Conservation (phyloP, 2,888 invertebrate genomes). For the Leptopilina drosophilae region DNA sequence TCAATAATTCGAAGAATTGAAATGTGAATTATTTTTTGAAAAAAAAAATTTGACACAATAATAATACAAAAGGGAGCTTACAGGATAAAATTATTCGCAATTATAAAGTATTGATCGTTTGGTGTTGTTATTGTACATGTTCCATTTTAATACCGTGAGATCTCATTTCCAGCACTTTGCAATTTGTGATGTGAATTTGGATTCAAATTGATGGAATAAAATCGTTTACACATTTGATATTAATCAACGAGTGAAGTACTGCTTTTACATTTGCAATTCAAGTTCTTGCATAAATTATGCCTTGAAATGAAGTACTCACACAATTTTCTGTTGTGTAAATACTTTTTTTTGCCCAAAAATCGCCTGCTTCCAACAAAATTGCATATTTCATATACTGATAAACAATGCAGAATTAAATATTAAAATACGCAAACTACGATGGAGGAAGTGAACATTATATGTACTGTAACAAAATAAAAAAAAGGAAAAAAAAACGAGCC, state of each 20-base stretch:
- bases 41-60: background rate
- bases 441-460: background rate
- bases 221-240: slow-evolving; percentile 34
- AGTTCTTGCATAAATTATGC: slow-evolving; percentile 25
- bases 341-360: slow-evolving; percentile 26
- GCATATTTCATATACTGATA: slow-evolving; percentile 8
- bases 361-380: background rate
- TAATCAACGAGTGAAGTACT: slow-evolving; percentile 25
- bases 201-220: slow-evolving; percentile 36
- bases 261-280: slow-evolving; percentile 35
- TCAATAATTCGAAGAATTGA: background rate
- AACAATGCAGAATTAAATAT: slow-evolving; percentile 47
- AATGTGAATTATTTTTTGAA: slow-evolving; percentile 1
- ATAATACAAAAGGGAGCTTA: slow-evolving; percentile 3
- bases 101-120: slow-evolving; percentile 29
- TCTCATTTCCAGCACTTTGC: slow-evolving; percentile 34
- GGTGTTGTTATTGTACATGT: slow-evolving; percentile 10
- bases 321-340: slow-evolving; percentile 20
- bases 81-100: slow-evolving; percentile 26
- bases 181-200: slow-evolving; percentile 36
- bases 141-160: slow-evolving; percentile 32
- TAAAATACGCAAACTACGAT: slow-evolving; percentile 45
- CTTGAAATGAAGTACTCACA: slow-evolving; percentile 16
- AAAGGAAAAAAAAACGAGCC: slow-evolving; percentile 60
- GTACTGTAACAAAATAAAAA: slow-evolving; percentile 40